These are phyloP conservation scores for human DNA, from an alignment of 2,113 vertebrate genomes.

Conservation along the genomic window DNA sequence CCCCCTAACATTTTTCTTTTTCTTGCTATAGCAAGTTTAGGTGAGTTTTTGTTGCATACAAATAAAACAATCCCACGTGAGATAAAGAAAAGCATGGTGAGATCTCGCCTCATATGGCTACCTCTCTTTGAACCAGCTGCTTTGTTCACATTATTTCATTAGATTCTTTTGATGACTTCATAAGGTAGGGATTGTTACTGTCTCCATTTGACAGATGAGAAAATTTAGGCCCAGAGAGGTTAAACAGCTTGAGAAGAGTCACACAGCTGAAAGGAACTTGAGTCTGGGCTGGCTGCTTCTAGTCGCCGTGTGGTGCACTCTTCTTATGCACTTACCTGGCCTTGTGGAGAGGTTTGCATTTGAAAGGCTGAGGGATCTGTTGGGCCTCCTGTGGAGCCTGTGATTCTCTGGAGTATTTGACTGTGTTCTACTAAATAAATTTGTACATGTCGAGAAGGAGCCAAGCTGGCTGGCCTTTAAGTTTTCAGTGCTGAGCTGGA, in stretches of 20 bases:
- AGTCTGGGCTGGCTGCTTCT: neutral
- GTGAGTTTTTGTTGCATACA: neutral
- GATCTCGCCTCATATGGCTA: neutral
- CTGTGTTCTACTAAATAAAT: neutral
- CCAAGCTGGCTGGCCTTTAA: neutral
- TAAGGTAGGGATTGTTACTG: neutral
- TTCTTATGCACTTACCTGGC: neutral
- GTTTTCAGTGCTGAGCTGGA: neutral
- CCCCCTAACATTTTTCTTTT: neutral
- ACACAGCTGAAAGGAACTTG: neutral
- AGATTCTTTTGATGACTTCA: neutral
- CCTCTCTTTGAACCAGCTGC: neutral
- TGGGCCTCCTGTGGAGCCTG: neutral
- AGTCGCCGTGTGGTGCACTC: neutral
- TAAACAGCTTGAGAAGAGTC: neutral
- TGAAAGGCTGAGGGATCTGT: neutral
- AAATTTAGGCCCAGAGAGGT: neutral
- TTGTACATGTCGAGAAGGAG: neutral
- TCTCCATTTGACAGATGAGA: neutral
- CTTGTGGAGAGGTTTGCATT: neutral
- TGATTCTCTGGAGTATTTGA: neutral
- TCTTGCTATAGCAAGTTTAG: neutral
- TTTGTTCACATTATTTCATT: neutral
- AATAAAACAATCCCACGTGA: neutral
- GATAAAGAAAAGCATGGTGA: neutral